phyloP scores from a whole-genome alignment of 2,797 vertebrate species.

The Enteromius unitaeniatus region DNA sequence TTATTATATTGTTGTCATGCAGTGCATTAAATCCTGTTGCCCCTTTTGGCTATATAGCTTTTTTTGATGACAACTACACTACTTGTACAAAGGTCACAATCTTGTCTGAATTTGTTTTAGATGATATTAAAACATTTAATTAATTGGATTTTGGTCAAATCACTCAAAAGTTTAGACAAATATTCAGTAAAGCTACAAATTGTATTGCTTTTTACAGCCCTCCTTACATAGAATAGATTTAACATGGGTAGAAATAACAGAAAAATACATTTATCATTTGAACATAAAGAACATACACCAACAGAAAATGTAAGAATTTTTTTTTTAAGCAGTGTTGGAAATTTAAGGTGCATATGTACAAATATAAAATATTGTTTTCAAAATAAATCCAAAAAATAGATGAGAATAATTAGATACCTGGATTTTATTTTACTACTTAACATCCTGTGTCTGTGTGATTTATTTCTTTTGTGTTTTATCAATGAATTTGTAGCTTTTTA shows the following conservation, averaged over 20 bases:
- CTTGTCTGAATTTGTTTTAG: neutral
- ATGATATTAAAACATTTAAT: neutral
- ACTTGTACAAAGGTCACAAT: neutral
- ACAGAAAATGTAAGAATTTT: neutral
- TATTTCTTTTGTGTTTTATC: neutral
- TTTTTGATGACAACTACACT: neutral
- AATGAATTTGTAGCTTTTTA: neutral
- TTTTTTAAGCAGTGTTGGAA: neutral
- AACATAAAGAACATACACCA: neutral
- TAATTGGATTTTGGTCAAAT: too few species aligned
- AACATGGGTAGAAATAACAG: neutral
- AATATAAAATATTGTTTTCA: too few species aligned
- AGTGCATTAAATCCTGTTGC: neutral
- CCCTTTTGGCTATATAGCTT: neutral
- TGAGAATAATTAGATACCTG: too few species aligned
- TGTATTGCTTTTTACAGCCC: too few species aligned
- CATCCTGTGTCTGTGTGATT: neutral
- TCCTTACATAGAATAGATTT: neutral
- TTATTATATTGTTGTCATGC: neutral
- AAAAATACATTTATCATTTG: neutral
- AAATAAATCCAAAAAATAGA: too few species aligned
- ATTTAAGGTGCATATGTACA: neutral
- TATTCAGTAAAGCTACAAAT: too few species aligned
- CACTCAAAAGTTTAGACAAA: neutral
- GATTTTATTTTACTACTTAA: neutral